Base-by-base conservation (phyloP, 2,888 invertebrate genomes). In the Ormia ochracea region DNA sequence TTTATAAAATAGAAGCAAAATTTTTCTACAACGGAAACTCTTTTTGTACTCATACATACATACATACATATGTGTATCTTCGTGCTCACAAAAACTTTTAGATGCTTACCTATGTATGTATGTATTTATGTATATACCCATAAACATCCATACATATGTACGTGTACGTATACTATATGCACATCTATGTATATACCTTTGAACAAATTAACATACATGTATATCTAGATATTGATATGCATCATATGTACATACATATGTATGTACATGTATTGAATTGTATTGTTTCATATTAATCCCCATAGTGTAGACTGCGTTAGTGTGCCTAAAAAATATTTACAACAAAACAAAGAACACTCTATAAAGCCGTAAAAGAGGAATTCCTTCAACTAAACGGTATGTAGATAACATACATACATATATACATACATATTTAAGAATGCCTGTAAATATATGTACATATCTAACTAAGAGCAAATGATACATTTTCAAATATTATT, bases 311-410 rank as follows among this genome's bases (percentile, higher is more conserved):
- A 78, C 73, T 63, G 73, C 38, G 14, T 56, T 26, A 68, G 63
- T 50, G 78, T 78, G 78, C 78, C 78, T 78, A 52, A 33, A 33
- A 14, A 17, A 33, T 31, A 17, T 68, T 59, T 63, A 63, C 54
- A 70, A 61, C 17, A 36, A 73, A 68, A 33, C 14, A 56, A 36
- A 65, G 6, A 38, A 28, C 38, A 33, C 28, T 38, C 56, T 65
- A n/a, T 19, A 41, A 56, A 52, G 54, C 12, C 36, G 50, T 61
- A 54, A 31, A 38, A 65, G 23, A n/a, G 26, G 0, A 12, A 41
- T 61, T 54, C 28, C 26, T n/a, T n/a, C n/a, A n/a, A n/a, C n/a
- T 28, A 50, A 28, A 38, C 48, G n/a, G 5, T 17, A 41, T 6
- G 6, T 14, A 4, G 1, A 38, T 78, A 58, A 12, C 14, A 17